These are phyloP conservation scores for Gryllus bimaculatus DNA, from an alignment of 1,140 invertebrate genomes.

Conservation along the genomic window DNA sequence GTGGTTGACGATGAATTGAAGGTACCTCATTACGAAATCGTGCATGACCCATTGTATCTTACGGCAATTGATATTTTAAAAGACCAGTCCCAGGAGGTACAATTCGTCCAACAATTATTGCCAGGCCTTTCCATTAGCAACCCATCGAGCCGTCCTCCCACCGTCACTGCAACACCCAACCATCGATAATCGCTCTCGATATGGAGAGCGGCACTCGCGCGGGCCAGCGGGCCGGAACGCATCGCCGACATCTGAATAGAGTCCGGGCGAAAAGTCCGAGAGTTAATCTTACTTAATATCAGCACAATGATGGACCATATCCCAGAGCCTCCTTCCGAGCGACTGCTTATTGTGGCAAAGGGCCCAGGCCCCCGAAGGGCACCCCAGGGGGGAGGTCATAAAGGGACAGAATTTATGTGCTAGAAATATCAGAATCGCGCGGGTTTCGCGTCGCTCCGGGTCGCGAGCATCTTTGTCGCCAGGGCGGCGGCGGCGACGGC, in stretches of 20 bases:
- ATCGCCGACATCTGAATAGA: neutral
- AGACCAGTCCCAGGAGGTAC: no score
- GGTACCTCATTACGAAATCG: no score
- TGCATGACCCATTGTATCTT: no score
- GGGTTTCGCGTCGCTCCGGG: neutral
- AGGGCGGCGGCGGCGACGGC: no score
- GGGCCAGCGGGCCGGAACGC: neutral
- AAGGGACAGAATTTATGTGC: neutral
- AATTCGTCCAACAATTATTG: no score
- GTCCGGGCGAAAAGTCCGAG: neutral
- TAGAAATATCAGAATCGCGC: conserved; percentile 1
- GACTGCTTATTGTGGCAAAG: neutral
- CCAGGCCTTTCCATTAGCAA: no score
- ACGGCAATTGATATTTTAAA: no score
- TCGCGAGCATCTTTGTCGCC: neutral
- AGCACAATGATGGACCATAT: neutral
- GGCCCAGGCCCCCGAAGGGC: neutral
- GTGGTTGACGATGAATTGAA: no score
- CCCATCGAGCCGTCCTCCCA: no score
- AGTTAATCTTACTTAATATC: conserved; percentile 2
- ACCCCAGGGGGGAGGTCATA: neutral
- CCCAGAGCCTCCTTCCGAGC: neutral
- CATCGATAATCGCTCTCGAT: neutral
- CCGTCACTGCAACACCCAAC: neutral
- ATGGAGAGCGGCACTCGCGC: neutral